Evolutionary conservation across 2,797 vertebrate genomes (phyloP).

Genomic region (Danio kyathit): DNA sequence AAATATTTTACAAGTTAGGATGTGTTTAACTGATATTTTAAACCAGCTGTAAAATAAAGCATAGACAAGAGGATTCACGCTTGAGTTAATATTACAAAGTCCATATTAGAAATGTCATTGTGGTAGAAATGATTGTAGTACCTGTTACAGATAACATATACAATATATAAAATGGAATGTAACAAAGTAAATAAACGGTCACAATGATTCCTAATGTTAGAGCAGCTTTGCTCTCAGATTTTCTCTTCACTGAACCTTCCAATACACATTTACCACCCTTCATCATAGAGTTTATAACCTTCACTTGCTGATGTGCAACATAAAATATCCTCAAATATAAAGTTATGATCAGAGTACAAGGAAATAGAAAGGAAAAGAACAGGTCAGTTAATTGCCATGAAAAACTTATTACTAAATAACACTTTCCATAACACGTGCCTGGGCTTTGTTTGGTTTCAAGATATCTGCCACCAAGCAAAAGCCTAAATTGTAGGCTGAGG

Average conservation of each 20-base stretch:
- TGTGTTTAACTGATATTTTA: not conserved
- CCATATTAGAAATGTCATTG: not conserved
- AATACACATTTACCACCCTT: too few relatives aligned
- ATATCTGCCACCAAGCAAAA: not conserved
- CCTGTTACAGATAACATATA: too few relatives aligned
- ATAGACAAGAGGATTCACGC: not conserved
- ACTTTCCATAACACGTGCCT: not conserved
- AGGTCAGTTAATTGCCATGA: too few relatives aligned
- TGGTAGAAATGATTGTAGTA: not conserved
- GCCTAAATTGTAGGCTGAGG: not conserved
- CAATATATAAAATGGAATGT: not conserved
- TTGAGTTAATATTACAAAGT: not conserved
- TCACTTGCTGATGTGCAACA: conserved; percentile 9
- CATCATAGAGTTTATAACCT: too few relatives aligned
- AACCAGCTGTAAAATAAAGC: conserved; percentile 3
- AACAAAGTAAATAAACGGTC: conserved; percentile 9
- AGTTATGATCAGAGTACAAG: not conserved
- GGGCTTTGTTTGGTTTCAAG: not conserved
- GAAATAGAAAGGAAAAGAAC: too few relatives aligned
- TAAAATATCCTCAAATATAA: conserved; percentile 27
- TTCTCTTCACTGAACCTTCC: not conserved
- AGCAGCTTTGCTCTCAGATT: conserved; percentile 31
- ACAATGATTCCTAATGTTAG: conserved; percentile 38
- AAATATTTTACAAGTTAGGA: not conserved
- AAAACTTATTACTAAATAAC: too few relatives aligned